Conservation (phyloP, 1,140 invertebrate species). For the Paracyclopina nana region DNA sequence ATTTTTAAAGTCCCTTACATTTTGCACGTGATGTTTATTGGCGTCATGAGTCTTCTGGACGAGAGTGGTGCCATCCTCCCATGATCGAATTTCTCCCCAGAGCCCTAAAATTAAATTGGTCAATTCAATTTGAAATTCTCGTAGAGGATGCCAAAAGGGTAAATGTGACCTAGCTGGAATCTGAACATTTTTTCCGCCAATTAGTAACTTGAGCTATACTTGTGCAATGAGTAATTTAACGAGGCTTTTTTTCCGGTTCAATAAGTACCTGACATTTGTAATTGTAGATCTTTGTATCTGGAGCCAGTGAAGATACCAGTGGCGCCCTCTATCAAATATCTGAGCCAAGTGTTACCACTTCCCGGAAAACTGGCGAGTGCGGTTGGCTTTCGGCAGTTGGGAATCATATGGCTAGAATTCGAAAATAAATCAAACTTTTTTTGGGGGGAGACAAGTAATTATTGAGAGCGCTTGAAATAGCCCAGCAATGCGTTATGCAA, state of each 20-base stretch:
- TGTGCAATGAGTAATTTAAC: too few relatives aligned
- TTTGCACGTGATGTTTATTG: not conserved
- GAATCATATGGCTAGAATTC: slow-evolving; percentile 4
- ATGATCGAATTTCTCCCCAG: not conserved
- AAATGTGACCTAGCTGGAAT: too few relatives aligned
- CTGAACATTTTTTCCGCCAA: too few relatives aligned
- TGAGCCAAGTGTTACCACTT: slow-evolving; percentile 26
- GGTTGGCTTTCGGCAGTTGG: slow-evolving; percentile 17
- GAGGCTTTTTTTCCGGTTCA: not conserved
- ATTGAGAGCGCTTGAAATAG: too few relatives aligned
- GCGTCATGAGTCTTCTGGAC: not conserved
- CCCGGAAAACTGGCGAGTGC: slow-evolving; percentile 25
- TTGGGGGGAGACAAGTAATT: too few relatives aligned
- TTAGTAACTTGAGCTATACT: too few relatives aligned
- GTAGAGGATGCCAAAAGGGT: too few relatives aligned
- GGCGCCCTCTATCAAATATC: slow-evolving; percentile 24
- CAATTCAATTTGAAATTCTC: too few relatives aligned
- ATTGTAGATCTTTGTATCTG: slow-evolving; percentile 20
- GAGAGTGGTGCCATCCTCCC: not conserved
- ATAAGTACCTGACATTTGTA: not conserved
- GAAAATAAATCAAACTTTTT: too few relatives aligned
- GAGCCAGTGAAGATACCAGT: slow-evolving; percentile 25
- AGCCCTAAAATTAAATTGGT: not conserved
- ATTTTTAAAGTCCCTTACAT: not conserved
- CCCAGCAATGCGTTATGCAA: too few relatives aligned